Evolutionary conservation across 1,140 invertebrate genomes (phyloP).

Genomic region (Aphaenogaster ashmeadi): DNA sequence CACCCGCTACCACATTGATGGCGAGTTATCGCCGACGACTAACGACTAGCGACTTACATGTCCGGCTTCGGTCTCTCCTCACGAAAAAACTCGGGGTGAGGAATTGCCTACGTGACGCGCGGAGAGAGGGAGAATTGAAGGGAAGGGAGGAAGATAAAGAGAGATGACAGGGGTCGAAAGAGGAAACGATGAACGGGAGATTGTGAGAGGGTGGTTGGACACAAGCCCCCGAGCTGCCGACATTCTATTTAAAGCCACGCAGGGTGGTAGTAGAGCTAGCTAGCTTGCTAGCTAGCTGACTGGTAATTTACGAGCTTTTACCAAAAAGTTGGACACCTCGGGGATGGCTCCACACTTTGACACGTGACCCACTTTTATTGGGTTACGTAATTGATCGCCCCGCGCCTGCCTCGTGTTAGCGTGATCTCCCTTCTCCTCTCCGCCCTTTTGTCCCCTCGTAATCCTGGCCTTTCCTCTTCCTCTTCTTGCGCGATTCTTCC

Average conservation of each 20-base stretch:
- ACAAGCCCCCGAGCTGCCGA: constrained; percentile 81
- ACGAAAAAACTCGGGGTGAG: constrained; percentile 42
- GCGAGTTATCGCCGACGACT: constrained; percentile 69
- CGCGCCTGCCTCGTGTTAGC: constrained; percentile 69
- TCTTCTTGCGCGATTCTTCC: constrained; percentile 24
- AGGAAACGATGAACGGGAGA: constrained; percentile 17
- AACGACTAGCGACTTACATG: constrained; percentile 78
- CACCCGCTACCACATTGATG: constrained; percentile 39
- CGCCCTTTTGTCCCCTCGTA: constrained; percentile 29
- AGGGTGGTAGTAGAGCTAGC: constrained; percentile 68
- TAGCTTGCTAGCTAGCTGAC: constrained; percentile 64
- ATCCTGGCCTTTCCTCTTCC: constrained; percentile 23
- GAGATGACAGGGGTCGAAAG: constrained; percentile 61
- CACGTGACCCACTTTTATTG: constrained; percentile 85
- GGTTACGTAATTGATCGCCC: constrained; percentile 84
- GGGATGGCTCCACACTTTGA: constrained; percentile 85
- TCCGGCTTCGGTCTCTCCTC: constrained; percentile 63
- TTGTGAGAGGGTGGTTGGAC: constrained; percentile 70
- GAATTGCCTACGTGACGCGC: constrained; percentile 57
- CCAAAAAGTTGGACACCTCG: constrained; percentile 85
- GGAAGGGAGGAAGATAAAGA: constrained; percentile 41
- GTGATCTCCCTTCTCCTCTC: constrained; percentile 47
- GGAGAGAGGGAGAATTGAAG: not conserved
- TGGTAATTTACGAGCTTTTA: constrained; percentile 86
- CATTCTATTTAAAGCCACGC: constrained; percentile 85